Conservation (phyloP, 2,797 vertebrate species). For the Balearica regulorum region DNA sequence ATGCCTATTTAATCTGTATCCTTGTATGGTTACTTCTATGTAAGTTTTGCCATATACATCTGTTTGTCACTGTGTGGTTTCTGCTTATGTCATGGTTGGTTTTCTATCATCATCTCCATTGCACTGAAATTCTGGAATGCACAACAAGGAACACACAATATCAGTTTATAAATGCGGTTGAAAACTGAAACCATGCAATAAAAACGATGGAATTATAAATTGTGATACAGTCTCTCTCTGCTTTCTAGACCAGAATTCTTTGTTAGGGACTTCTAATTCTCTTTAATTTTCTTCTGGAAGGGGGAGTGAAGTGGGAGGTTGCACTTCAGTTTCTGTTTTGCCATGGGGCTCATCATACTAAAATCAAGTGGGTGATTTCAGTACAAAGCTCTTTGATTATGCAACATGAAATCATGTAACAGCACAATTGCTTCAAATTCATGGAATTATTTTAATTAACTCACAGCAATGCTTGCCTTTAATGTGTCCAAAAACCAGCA, state of each 20-base stretch:
- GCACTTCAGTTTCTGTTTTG: conserved; percentile 35
- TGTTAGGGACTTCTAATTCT: neutral
- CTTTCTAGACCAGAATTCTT: neutral
- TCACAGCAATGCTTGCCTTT: neutral
- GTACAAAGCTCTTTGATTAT: conserved; percentile 40
- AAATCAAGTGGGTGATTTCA: conserved; percentile 48
- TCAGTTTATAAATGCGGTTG: neutral
- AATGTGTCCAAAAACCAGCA: neutral
- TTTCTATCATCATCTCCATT: neutral
- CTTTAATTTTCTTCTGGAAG: conserved; percentile 17
- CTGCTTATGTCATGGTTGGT: neutral
- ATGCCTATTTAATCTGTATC: neutral
- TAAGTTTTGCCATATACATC: neutral
- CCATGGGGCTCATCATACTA: conserved; percentile 3
- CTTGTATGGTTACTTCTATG: accelerated
- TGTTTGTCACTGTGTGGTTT: neutral
- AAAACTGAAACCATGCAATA: neutral
- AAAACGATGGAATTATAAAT: neutral
- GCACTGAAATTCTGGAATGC: neutral
- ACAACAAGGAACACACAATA: neutral
- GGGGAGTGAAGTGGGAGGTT: conserved; percentile 35
- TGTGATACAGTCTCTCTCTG: neutral
- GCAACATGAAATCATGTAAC: conserved; percentile 7
- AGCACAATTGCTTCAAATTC: conserved; percentile 12
- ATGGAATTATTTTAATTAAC: conserved; percentile 44